phyloP scores from a whole-genome alignment of 2,888 invertebrate species.

The Temnothorax unifasciatus region DNA sequence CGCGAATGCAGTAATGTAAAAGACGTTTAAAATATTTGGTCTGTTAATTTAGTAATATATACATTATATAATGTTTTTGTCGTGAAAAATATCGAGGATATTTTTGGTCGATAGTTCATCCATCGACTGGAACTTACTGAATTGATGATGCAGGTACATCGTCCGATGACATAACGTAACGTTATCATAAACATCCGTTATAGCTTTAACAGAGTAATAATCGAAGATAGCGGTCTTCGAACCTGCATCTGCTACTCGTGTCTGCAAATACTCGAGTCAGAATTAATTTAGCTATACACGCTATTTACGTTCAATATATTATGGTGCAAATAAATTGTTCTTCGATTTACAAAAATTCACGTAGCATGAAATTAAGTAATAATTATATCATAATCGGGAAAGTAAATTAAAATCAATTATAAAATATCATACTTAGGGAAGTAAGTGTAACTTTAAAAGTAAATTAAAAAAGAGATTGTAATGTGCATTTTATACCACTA shows the following conservation, averaged over 20 bases:
- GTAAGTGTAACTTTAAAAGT: background rate
- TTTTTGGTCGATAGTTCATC: background rate
- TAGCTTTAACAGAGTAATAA: constrained; percentile 27
- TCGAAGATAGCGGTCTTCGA: constrained; percentile 36
- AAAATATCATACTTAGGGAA: background rate
- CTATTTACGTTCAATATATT: background rate
- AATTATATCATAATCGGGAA: background rate
- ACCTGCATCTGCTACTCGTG: constrained; percentile 24
- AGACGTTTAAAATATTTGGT: background rate
- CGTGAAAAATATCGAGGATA: background rate
- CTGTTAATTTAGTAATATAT: constrained; percentile 6
- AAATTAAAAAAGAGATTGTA: background rate
- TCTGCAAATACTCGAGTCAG: constrained; percentile 9
- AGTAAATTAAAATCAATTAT: background rate
- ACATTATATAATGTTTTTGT: background rate
- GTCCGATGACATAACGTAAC: constrained; percentile 22
- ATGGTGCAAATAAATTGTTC: background rate
- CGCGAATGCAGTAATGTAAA: background rate
- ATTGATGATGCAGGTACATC: background rate
- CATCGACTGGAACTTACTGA: background rate
- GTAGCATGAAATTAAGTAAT: background rate
- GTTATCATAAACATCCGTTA: constrained; percentile 35
- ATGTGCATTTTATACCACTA: background rate
- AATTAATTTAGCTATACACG: constrained; percentile 13
- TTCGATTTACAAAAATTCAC: background rate